Evolutionary conservation across 2,888 invertebrate genomes (phyloP), one percentile per base, ranked within the genome.

Genomic region (Erebia palarica): DNA sequence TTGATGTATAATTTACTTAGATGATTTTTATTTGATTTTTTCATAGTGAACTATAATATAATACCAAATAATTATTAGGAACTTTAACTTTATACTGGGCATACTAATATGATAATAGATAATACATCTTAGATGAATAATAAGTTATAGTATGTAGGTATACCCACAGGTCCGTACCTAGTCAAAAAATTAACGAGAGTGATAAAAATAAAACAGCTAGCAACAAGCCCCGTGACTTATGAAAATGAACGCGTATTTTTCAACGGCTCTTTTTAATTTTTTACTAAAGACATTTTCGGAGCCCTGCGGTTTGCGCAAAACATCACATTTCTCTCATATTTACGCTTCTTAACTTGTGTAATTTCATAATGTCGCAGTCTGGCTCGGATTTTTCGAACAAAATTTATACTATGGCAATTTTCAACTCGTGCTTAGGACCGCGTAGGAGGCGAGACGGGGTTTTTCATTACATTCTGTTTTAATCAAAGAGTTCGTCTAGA

Each of bases 251-350:
- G 80, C 73, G 81, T 82, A 82, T 84, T 87, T 88, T 88, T 86
- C 78, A 80, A 80, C 79, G 76, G 79, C 78, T 82, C 82, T 86
- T 83, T 75, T 70, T 49, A 72, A 84, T 86, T 85, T 84, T 84
- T 83, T 79, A 83, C 82, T 84, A 80, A 82, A 88, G 86, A 87
- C 85, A 86, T 89, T 88, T 88, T 88, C 79, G 84, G 82, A 82
- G 82, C 78, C 80, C 82, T 84, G 87, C 79, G 86, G 87, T 86
- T 85, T 81, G 79, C 75, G 81, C 81, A 81, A 80, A 84, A 82
- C 82, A 85, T 84, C 82, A 78, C 82, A 78, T 85, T 83, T 82
- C 82, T 80, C 82, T 79, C 79, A 77, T 82, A 81, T 83, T 82
- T 84, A 81, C 80, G 79, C 77, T 79, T 76, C 77, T 77, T 81